Percentiles rank a stretch among this genome's conserved stretches.
These are phyloP conservation scores for Glyptemys insculpta DNA, from an alignment of 2,797 vertebrate species.

Conservation along the genomic window DNA sequence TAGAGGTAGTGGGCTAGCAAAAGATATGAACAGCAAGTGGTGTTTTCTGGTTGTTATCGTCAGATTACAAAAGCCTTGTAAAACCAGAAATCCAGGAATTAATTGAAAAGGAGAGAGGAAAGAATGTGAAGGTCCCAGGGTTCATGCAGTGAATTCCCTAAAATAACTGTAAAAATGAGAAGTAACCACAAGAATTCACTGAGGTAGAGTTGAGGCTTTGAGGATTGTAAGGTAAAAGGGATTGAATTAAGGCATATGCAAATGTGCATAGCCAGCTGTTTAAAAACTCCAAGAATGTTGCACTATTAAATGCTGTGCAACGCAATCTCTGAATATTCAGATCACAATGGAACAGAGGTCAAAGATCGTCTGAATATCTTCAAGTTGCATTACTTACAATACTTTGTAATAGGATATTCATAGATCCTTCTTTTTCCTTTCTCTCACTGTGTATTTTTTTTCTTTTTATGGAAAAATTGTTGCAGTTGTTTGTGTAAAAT, in stretches of 20 bases:
- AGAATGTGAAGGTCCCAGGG: conserved; percentile 16
- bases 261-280: conserved; percentile 68
- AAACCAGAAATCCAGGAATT: conserved; percentile 3
- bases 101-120: conserved; percentile 27
- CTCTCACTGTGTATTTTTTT: not conserved
- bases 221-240: conserved; percentile 57
- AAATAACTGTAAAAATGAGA: conserved; percentile 73
- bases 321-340: conserved; percentile 68
- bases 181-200: conserved; percentile 54
- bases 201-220: conserved; percentile 5
- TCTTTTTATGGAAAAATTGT: conserved; percentile 7
- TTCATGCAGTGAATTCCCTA: conserved; percentile 34
- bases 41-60: conserved; percentile 49
- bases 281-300: conserved; percentile 58
- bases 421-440: conserved; percentile 30
- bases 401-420: conserved; percentile 18
- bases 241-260: conserved; percentile 54
- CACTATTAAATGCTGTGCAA: conserved; percentile 63
- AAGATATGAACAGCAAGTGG: conserved; percentile 24
- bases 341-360: conserved; percentile 7
- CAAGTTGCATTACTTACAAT: not conserved
- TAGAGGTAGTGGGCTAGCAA: not conserved
- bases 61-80: conserved; percentile 36
- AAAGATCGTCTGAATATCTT: conserved; percentile 11
- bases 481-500: conserved; percentile 7